Evolutionary conservation across 2,797 vertebrate genomes (phyloP).

Genomic region (Premnoplex brunnescens): DNA sequence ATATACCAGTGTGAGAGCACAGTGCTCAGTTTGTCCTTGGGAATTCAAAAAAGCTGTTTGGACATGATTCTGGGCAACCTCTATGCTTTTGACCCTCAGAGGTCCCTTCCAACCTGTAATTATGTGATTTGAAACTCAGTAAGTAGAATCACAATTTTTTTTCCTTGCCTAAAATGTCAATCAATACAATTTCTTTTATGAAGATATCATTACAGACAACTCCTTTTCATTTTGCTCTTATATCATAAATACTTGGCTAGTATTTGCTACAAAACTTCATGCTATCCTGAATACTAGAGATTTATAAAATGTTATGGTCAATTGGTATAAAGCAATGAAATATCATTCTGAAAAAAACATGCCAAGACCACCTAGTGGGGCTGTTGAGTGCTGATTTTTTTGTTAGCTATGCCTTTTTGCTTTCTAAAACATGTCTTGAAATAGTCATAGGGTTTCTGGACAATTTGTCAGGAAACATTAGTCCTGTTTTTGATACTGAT

Average conservation of each 20-base stretch:
- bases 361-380: not conserved
- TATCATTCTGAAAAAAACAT: not conserved
- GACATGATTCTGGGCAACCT: not conserved
- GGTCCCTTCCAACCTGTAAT: not conserved
- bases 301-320: not conserved
- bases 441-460: not conserved
- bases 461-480: constrained; percentile 1
- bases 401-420: not conserved
- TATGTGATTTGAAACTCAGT: not conserved
- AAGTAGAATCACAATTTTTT: not conserved
- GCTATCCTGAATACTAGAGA: not conserved
- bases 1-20: not conserved
- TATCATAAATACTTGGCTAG: not conserved
- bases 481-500: constrained; percentile 33
- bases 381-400: not conserved
- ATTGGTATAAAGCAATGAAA: not conserved
- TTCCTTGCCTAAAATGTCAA: not conserved
- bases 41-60: not conserved
- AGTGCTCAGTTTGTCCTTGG: not conserved
- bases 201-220: fast-evolving
- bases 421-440: not conserved
- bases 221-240: not conserved
- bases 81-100: not conserved
- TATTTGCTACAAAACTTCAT: not conserved
- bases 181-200: not conserved